A percentile compares a stretch with the other conserved stretches of the same genome.
Conservation (phyloP, 1,140 invertebrate genomes). For the Teleogryllus occipitalis region DNA sequence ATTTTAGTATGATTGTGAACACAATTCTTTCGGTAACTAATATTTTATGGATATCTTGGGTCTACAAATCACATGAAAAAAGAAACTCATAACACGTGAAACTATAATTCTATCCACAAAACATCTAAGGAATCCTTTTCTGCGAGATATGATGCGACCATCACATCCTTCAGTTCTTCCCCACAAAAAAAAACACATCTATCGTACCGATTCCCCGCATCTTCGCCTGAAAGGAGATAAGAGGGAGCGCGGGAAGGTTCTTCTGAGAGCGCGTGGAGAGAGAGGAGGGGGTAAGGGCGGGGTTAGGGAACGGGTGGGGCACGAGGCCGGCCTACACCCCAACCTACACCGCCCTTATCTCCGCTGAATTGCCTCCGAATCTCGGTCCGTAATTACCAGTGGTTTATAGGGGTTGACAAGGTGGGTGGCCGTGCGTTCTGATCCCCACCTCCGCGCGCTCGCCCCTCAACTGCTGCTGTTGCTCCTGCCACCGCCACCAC, state of each 20-base stretch:
- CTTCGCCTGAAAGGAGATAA: background rate
- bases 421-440: background rate
- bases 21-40: too few relatives aligned
- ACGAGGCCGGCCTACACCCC: background rate
- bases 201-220: background rate
- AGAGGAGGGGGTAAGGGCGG: background rate
- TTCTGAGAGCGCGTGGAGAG: background rate
- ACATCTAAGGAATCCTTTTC: background rate
- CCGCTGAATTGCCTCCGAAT: conserved; percentile 8
- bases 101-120: background rate
- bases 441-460: background rate
- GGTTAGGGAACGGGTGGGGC: background rate
- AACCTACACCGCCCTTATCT: conserved; percentile 9
- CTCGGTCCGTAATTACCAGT: conserved; percentile 12
- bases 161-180: background rate
- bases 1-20: too few relatives aligned
- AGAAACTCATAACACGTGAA: background rate
- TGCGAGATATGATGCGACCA: background rate
- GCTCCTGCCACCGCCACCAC: too few relatives aligned
- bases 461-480: background rate
- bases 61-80: too few relatives aligned
- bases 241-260: background rate
- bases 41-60: too few relatives aligned
- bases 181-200: background rate
- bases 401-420: conserved; percentile 18